phyloP scores from a whole-genome alignment of 2,113 vertebrate species.

The Xyliphius kryptos region DNA sequence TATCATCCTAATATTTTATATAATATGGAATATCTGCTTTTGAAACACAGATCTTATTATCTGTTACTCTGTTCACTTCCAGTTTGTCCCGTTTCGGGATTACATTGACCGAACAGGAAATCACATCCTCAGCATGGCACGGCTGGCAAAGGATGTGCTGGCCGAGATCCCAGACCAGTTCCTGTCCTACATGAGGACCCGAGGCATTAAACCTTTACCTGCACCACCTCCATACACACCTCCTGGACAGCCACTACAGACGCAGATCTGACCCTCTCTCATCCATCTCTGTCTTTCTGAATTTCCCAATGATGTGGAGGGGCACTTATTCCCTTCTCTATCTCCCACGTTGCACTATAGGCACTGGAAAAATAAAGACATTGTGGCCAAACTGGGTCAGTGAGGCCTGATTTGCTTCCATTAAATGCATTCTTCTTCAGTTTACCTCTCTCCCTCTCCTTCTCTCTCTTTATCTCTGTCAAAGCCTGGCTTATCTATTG shows the following conservation, averaged over 20 bases:
- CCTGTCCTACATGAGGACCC: slow-evolving; percentile 93
- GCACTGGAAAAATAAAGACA: slow-evolving; percentile 36
- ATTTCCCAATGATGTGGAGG: slow-evolving; percentile 45
- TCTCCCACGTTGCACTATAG: slow-evolving; percentile 44
- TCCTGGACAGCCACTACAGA: slow-evolving; percentile 74
- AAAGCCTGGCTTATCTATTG: slow-evolving; percentile 44
- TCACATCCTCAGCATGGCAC: slow-evolving; percentile 92
- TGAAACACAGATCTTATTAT: too few relatives aligned
- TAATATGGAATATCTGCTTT: too few relatives aligned
- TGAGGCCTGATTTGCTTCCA: slow-evolving; percentile 63
- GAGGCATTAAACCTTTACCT: slow-evolving; percentile 89
- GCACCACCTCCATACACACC: slow-evolving; percentile 91
- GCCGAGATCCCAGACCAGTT: slow-evolving; percentile 97
- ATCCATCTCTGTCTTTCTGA: slow-evolving; percentile 44
- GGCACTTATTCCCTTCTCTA: slow-evolving; percentile 21
- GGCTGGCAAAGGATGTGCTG: slow-evolving; percentile 91
- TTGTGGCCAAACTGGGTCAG: slow-evolving; percentile 39
- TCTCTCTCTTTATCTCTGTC: slow-evolving; percentile 14
- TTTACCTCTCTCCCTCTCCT: not conserved
- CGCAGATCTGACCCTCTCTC: slow-evolving; percentile 77
- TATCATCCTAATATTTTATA: too few relatives aligned
- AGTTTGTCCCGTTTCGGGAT: slow-evolving; percentile 97
- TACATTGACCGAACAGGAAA: slow-evolving; percentile 94
- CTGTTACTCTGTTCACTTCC: too few relatives aligned
- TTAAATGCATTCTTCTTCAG: slow-evolving; percentile 50